Evolutionary conservation across 2,797 vertebrate genomes (phyloP), one percentile per base, ranked within the genome.

Genomic region (Sarcoramphus papa): DNA sequence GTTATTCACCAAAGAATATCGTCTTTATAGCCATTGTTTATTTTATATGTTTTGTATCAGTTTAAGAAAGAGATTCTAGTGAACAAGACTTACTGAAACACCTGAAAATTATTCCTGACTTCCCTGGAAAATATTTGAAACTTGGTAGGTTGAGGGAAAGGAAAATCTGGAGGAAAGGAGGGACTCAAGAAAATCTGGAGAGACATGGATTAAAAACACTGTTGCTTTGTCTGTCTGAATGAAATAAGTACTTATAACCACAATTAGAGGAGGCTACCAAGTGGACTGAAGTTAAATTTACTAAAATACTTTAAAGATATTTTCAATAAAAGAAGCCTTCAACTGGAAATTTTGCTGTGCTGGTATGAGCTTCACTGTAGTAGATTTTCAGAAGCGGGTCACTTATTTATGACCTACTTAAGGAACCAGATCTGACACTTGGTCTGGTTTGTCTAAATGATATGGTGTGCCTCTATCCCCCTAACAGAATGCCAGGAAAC

Each of bases 391-490:
- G 68, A 73, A 73, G 28, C 0, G 1, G 33, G 35, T 68, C 30
- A 27, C 11, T 79, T 67, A 14, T 54, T 62, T 31, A 28, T 28
- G 35, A 62, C 6, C 27, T 45, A 30, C n/a, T 19, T 48, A 90
- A 28, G 53, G 54, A 83, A 41, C 24, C 24, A 51, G 9, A 64
- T 33, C 28, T 33, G 48, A 69, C 48, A 56, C 7, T 47, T 60
- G 24, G 14, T n/a, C 21, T 79, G 40, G 31, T 40, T 68, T 43
- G 18, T 43, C 24, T 59, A 23, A 59, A 73, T 4, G 8, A 28
- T 28, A 27, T 2, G 17, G 5, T 24, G 2, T 1, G 22, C 16
- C n/a, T 37, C 41, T 25, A 1, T 22, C 15, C 4, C 30, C 60
- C 33, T 16, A 27, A 47, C n/a, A 48, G 23, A 48, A 43, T 27